Evolutionary conservation across 2,888 invertebrate species (phyloP).

Genomic region (Sycophila texana): DNA sequence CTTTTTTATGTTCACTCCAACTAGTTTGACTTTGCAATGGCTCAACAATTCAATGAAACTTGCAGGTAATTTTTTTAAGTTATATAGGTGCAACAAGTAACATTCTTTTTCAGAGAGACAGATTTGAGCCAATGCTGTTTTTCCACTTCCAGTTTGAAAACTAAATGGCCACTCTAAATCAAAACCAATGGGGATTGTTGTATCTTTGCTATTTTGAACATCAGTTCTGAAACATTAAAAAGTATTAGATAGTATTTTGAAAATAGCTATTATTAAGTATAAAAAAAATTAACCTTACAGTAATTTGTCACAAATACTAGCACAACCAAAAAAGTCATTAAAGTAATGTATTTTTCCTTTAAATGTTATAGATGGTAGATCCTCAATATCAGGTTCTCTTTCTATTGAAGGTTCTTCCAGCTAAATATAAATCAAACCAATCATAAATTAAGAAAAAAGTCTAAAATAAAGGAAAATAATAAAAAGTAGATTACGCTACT

Average conservation of each 20-base stretch:
- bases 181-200: constrained; percentile 79
- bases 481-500: constrained; percentile 49
- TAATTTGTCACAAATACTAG: constrained; percentile 68
- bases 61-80: constrained; percentile 79
- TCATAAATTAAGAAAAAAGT: constrained; percentile 3
- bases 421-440: constrained; percentile 11
- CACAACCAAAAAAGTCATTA: constrained; percentile 67
- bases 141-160: constrained; percentile 79
- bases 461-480: neutral
- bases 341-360: constrained; percentile 66
- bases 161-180: constrained; percentile 83
- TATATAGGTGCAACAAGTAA: constrained; percentile 79
- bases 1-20: constrained; percentile 82
- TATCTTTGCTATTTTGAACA: constrained; percentile 67
- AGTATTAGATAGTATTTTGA: constrained; percentile 24
- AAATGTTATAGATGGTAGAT: constrained; percentile 64
- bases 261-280: constrained; percentile 14
- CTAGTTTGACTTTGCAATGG: constrained; percentile 79
- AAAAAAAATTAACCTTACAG: constrained; percentile 63
- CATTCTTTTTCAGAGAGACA: constrained; percentile 78
- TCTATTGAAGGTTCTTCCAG: constrained; percentile 38
- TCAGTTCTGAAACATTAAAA: constrained; percentile 67
- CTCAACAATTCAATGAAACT: constrained; percentile 77
- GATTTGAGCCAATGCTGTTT: constrained; percentile 81
- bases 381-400: constrained; percentile 57